Evolutionary conservation across 2,113 vertebrate genomes (phyloP).

Genomic region (Marmota flaviventris): DNA sequence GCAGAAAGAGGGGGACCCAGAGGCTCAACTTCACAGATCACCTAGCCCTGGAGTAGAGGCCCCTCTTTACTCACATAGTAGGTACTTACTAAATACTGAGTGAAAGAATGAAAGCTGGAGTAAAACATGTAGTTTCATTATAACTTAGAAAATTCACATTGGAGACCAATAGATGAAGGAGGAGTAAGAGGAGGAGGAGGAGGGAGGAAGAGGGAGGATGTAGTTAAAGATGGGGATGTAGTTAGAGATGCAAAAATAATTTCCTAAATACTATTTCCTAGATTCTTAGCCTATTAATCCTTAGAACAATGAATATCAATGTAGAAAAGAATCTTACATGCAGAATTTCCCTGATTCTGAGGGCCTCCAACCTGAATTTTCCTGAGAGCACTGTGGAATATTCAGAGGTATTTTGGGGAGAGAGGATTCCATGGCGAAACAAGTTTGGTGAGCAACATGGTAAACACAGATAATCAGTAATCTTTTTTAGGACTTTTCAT

Average conservation of each 20-base stretch:
- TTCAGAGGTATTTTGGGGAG: not conserved
- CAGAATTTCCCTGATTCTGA: conserved; percentile 1
- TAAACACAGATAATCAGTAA: not conserved
- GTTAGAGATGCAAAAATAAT: conserved; percentile 8
- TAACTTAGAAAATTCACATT: not conserved
- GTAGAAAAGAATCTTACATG: not conserved
- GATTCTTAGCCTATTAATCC: not conserved
- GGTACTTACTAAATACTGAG: not conserved
- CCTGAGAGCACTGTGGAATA: not conserved
- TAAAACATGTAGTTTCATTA: not conserved
- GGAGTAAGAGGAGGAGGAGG: not conserved
- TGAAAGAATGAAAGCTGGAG: not conserved
- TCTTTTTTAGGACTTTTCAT: conserved; percentile 1
- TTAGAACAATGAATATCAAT: not conserved
- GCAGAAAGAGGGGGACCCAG: not conserved
- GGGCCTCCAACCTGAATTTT: not conserved
- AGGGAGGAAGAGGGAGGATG: not conserved
- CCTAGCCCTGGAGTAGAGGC: not conserved
- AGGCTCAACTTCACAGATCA: not conserved
- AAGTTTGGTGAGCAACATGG: not conserved
- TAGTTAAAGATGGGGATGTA: not conserved
- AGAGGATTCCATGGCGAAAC: not conserved
- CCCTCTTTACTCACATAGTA: not conserved
- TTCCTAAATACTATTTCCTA: conserved; percentile 30
- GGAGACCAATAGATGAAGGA: not conserved